phyloP scores from a whole-genome alignment of 2,797 vertebrate species.

The Sebastes umbrosus region DNA sequence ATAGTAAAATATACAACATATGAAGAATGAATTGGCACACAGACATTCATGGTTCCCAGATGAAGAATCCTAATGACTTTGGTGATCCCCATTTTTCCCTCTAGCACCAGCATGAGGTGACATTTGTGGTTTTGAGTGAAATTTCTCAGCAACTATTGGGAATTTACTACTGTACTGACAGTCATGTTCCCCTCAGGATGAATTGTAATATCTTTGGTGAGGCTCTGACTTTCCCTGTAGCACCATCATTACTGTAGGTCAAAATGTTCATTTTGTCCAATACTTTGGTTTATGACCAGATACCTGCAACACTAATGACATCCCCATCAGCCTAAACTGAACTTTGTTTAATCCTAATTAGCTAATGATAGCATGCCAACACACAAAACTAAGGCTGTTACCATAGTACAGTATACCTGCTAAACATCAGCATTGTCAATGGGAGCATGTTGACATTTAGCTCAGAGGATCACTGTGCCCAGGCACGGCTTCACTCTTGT shows the following conservation, averaged over 20 bases:
- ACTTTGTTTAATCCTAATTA: too few species aligned
- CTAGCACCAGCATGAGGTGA: too few species aligned
- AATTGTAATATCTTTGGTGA: not conserved
- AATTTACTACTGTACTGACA: not conserved
- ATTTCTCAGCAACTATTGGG: not conserved
- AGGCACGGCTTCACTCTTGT: too few species aligned
- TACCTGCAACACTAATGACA: too few species aligned
- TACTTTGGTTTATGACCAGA: too few species aligned
- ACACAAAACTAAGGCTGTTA: not conserved
- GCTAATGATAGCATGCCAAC: not conserved
- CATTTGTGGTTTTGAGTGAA: too few species aligned
- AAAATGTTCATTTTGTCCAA: not conserved
- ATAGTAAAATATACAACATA: not conserved
- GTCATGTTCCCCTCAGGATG: not conserved
- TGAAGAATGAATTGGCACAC: not conserved
- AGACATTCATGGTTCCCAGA: not conserved
- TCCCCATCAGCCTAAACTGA: too few species aligned
- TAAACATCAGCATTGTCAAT: not conserved
- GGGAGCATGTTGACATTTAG: not conserved
- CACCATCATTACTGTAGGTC: not conserved
- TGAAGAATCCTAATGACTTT: not conserved
- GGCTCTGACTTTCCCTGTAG: not conserved
- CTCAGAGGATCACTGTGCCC: rapidly evolving
- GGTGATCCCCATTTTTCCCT: too few species aligned
- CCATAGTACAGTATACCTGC: not conserved